phyloP scores from a whole-genome alignment of 2,888 invertebrate genomes.

The Ophion obscuratus region DNA sequence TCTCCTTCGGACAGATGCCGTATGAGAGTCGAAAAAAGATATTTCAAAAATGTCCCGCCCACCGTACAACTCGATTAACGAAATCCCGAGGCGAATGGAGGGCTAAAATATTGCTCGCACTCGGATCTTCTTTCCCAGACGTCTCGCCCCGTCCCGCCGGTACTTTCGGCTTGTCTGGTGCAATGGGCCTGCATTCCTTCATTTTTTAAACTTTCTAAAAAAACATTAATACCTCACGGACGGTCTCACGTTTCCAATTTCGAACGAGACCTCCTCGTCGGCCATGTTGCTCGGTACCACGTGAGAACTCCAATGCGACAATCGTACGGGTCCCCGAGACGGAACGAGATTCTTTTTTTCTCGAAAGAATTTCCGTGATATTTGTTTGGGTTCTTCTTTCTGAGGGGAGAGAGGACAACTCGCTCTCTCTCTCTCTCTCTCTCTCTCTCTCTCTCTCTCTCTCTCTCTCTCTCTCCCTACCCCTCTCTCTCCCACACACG shows the following conservation, averaged over 20 bases:
- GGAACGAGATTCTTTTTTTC: slow-evolving; percentile 37
- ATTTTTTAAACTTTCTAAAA: slow-evolving; percentile 32
- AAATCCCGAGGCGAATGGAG: slow-evolving; percentile 29
- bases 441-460: no score
- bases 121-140: slow-evolving; percentile 16
- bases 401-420: no score
- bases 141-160: neutral
- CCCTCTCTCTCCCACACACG: no score
- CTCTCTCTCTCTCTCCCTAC: no score
- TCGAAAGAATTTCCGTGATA: slow-evolving; percentile 40
- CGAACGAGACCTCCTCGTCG: slow-evolving; percentile 64
- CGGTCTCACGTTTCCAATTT: slow-evolving; percentile 55
- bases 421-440: no score
- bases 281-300: slow-evolving; percentile 70
- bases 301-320: slow-evolving; percentile 69
- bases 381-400: slow-evolving; percentile 8
- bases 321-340: slow-evolving; percentile 64
- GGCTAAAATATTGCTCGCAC: slow-evolving; percentile 36
- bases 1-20: slow-evolving; percentile 53
- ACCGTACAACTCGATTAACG: slow-evolving; percentile 30
- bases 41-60: slow-evolving; percentile 38
- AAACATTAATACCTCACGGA: slow-evolving; percentile 11
- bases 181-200: neutral
- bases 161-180: neutral
- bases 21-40: slow-evolving; percentile 49